Percentiles rank a stretch among this genome's conserved stretches.
Evolutionary conservation across 2,888 invertebrate genomes (phyloP).

Genomic region (Apomyelois bistriatella): DNA sequence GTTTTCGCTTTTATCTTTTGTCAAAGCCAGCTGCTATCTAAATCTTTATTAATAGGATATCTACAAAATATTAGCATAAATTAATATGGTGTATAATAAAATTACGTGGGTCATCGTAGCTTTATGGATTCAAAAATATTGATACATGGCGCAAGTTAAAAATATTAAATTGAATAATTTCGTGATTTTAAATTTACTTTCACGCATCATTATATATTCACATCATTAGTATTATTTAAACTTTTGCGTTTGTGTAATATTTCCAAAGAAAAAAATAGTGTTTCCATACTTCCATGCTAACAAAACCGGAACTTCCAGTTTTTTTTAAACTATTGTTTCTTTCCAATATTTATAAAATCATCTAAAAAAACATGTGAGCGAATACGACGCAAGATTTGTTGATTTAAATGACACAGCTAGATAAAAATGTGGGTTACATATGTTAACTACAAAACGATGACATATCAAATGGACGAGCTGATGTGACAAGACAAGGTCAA

Average conservation of each 20-base stretch:
- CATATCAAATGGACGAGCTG: not conserved
- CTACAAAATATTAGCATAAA: not conserved
- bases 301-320: too few species aligned
- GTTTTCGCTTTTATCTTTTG: not conserved
- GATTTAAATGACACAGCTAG: constrained; percentile 2
- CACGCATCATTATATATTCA: too few species aligned
- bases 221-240: too few species aligned
- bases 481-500: constrained; percentile 9
- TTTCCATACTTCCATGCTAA: too few species aligned
- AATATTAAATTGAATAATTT: too few species aligned
- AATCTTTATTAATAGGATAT: constrained; percentile 2
- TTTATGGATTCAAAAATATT: too few species aligned
- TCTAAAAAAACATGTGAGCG: not conserved
- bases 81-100: not conserved
- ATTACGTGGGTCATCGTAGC: not conserved
- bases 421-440: not conserved
- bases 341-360: not conserved
- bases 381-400: not conserved
- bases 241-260: too few species aligned
- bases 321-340: not conserved
- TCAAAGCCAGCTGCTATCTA: constrained; percentile 1
- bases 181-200: too few species aligned
- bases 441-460: not conserved
- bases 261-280: too few species aligned
- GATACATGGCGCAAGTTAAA: too few species aligned